A percentile compares a stretch with the other conserved stretches of the same genome.
phyloP scores from a whole-genome alignment of 2,797 vertebrate species.

The Pteropus rufus region DNA sequence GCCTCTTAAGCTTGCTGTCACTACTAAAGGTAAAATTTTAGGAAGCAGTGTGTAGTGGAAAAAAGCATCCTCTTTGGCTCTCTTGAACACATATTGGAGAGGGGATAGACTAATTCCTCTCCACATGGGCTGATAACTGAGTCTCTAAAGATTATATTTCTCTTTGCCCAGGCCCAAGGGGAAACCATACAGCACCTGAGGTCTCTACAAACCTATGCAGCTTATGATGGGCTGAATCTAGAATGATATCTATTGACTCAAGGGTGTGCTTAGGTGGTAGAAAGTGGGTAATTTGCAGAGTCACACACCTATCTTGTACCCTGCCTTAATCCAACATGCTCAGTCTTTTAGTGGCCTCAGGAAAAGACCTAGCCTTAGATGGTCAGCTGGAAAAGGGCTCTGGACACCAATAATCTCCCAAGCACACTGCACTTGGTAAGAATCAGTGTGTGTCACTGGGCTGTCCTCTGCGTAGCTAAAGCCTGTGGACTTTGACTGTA shows the following conservation, averaged over 20 bases:
- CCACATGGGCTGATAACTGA: neutral
- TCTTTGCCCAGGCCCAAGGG: neutral
- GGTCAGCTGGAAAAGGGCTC: neutral
- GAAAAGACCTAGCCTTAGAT: neutral
- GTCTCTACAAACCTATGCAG: neutral
- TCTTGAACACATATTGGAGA: neutral
- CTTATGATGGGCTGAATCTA: neutral
- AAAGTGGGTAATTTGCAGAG: neutral
- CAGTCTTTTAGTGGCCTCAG: neutral
- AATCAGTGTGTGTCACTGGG: neutral
- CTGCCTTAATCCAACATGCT: neutral
- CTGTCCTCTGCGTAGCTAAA: neutral
- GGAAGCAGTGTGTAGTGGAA: neutral
- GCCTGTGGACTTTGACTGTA: neutral
- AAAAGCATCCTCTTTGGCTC: neutral
- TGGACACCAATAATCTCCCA: neutral
- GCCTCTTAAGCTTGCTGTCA: neutral
- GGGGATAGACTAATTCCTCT: neutral
- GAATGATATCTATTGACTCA: neutral
- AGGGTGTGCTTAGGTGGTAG: neutral
- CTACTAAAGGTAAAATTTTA: neutral
- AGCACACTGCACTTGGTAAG: neutral
- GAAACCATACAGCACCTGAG: neutral
- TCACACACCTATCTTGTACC: neutral
- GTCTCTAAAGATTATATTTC: neutral